Evolutionary conservation across 2,113 vertebrate species (phyloP), one percentile per base, ranked within the genome.

Genomic region (Pollimyrus isidori): DNA sequence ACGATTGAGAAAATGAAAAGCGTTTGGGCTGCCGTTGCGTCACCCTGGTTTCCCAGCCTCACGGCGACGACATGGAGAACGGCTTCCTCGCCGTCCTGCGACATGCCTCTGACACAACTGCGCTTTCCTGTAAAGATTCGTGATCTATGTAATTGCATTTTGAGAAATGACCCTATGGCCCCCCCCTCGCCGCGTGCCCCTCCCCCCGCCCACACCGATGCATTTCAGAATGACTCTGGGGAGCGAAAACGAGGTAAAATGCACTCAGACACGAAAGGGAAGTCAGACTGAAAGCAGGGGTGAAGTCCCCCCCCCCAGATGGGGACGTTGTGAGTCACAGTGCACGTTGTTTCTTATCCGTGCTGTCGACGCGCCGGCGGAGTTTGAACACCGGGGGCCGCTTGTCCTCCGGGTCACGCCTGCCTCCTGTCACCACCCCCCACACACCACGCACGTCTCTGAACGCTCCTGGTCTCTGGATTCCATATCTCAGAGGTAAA

Each of bases 11-110:
- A 62, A 62, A 23, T 4, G 19, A 62, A 62, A 62, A 23, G n/a
- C 1, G n/a, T n/a, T 0, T 62, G 23, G 21, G 7, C n/a, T 11
- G 90, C 65, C 30, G 35, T 26, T 5, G 87, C 62, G 13, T 89
- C 90, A 65, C 85, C 23, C 53, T 90, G 87, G 87, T 13, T 88
- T 91, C 85, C 58, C 88, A 90, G 73, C 13, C 11, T 88, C 7
- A 42, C 69, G 6, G 39, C 73, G 19, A 7, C 62, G 35, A 10
- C 73, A 80, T 19, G 35, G 42, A 2, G 19, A 80, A 19, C 2
- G 15, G 35, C 73, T 30, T 39, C 65, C 13, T 15, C 30, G 35
- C 19, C 17, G 35, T 35, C 13, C 73, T 3, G 73, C 73, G 10
- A 80, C 45, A 39, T 4, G 5, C 35, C 15, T 39, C 73, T 42